These are phyloP conservation scores for Tiaroga cobitis DNA, from an alignment of 2,797 vertebrate genomes.

Conservation along the genomic window DNA sequence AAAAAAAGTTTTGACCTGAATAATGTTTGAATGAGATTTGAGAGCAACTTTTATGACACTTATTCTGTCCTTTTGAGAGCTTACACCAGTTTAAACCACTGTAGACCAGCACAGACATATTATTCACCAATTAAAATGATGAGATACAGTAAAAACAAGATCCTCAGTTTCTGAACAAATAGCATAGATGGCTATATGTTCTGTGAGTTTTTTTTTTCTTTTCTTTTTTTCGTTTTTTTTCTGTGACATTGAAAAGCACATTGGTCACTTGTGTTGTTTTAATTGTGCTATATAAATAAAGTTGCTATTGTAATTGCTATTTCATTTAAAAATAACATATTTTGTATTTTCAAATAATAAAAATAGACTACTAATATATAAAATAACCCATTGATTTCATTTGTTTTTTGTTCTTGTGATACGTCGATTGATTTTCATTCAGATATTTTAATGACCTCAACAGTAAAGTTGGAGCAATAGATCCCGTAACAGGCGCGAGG, in stretches of 20 bases:
- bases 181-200: not conserved
- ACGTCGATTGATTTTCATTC: too few relatives aligned
- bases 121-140: not conserved
- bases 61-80: not conserved
- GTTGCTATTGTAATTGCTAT: too few relatives aligned
- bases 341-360: too few relatives aligned
- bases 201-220: too few relatives aligned
- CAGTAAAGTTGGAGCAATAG: constrained; percentile 6
- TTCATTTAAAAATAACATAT: too few relatives aligned
- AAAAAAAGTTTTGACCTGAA: not conserved
- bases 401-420: too few relatives aligned
- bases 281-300: too few relatives aligned
- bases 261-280: too few relatives aligned
- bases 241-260: too few relatives aligned
- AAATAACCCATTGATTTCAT: too few relatives aligned
- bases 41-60: not conserved
- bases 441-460: not conserved
- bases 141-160: not conserved
- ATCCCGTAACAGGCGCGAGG: constrained; percentile 49
- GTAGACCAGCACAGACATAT: not conserved
- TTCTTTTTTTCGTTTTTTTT: too few relatives aligned
- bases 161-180: not conserved
- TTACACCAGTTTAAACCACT: not conserved
- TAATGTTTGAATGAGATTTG: not conserved
- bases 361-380: too few relatives aligned